Evolutionary conservation across 2,113 vertebrate genomes (phyloP), one percentile per base, ranked within the genome.

Genomic region (Meleagris gallopavo): DNA sequence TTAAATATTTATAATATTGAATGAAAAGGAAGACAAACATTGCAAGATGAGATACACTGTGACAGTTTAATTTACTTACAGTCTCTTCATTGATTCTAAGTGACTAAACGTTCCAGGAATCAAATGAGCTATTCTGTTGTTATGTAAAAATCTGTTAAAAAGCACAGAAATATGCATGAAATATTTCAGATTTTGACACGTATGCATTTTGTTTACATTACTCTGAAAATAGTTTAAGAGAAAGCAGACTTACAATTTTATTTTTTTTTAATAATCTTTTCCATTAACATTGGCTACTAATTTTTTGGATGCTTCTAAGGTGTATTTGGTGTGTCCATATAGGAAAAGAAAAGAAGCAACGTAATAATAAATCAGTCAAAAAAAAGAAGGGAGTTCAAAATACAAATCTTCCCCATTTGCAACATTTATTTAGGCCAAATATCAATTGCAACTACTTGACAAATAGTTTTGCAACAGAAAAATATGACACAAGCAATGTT

Each of bases 91-190:
- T 73, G 99, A 98, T 92, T 98, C 98, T 94, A 99, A 97, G 90
- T 99, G 98, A 90, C 98, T 98, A 97, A 99, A 99, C 7, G 99
- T 99, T 94, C 99, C 99, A 3, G 98, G 98, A 89, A 98, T 98
- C 32, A 99, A 98, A 72, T 99, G 99, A 80, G 98, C 98, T 90
- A 99, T 99, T 96, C 99, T 98, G 97, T 99, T 99, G 98, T 99
- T 99, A 98, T 99, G 99, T 83, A 99, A 98, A 98, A 99, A 99
- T 92, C 99, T 99, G 97, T 95, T 62, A 92, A 92, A 87, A 93
- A 83, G 84, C n/a, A 86, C 12, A 88, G 38, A 95, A 85, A 18
- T 78, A 90, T 5, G 6, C 10, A 80, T 61, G 34, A 78, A 90
- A 75, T 36, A 90, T 82, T 86, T 46, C 65, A 52, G 27, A 77